Conservation (phyloP, 37 sponge, comb jelly and placozoan species). For the Beroe forskalii region DNA sequence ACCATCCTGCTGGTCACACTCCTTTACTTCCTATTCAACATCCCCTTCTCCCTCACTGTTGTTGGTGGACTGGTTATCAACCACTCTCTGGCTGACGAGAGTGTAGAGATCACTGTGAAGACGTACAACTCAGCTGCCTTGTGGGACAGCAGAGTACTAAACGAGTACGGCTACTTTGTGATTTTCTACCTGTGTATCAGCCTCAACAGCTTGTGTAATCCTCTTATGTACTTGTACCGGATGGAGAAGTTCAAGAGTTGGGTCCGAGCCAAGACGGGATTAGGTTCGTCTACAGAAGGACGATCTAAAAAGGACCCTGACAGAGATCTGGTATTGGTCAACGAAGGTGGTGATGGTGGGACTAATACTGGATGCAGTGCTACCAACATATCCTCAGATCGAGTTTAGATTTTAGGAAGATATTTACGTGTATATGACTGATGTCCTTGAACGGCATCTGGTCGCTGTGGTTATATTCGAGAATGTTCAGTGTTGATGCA, state of each 20-base stretch:
- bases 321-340: too few species aligned
- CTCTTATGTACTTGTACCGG: slow-evolving; percentile 14
- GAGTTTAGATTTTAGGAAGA: too few species aligned
- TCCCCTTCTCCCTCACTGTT: slow-evolving; percentile 17
- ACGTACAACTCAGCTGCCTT: background rate
- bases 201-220: slow-evolving; percentile 34
- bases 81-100: background rate
- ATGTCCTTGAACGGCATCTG: too few species aligned
- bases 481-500: too few species aligned
- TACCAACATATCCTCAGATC: too few species aligned
- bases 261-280: background rate
- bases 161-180: slow-evolving; percentile 21
- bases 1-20: slow-evolving; percentile 13
- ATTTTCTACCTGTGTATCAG: slow-evolving; percentile 5
- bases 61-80: background rate
- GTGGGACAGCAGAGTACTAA: background rate
- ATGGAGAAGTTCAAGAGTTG: slow-evolving; percentile 2
- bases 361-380: too few species aligned
- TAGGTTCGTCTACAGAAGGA: too few species aligned
- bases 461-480: too few species aligned
- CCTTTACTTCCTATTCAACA: background rate
- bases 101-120: background rate
- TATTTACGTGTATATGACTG: too few species aligned
- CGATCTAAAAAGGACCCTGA: too few species aligned
- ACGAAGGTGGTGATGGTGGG: too few species aligned